Evolutionary conservation across 1,140 invertebrate genomes (phyloP), one percentile per base, ranked within the genome.

Genomic region (Trachelipus rathkii): DNA sequence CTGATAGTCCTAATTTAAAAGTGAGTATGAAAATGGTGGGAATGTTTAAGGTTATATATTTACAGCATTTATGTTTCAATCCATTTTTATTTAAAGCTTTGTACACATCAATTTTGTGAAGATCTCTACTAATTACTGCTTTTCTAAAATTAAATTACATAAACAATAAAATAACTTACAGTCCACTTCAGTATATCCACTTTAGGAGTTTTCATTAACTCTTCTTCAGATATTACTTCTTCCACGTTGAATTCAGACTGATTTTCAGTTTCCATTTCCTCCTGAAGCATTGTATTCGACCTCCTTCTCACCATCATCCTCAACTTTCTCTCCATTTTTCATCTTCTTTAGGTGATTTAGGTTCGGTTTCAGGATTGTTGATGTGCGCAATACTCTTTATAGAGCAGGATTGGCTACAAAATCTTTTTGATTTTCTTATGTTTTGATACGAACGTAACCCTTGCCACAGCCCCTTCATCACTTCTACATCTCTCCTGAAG

Each of bases 401-500:
- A 10, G 90, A 89, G 85, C 92, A 93, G n/a, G 88, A 84, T 10
- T 89, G 87, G 2, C 92, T 92, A 82, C 93, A 95, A 82, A 92
- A 95, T 68, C 91, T 85, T 83, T 93, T 93, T 9, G 86, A 87
- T n/a, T 50, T 89, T 92, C 80, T 90, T 90, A 76, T 93, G 89
- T 82, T 92, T 93, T 0, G 88, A 85, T n/a, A 73, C 88, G 89
- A 70, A 89, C 86, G 80, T 92, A 91, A 15, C 90, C 86, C 75
- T 90, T 92, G 50, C 92, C 91, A 84, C 93, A 95, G 66, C n/a
- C n/a, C 88, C 87, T 84, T 94, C 93, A 82, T n/a, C 93, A 95
- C 81, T 91, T 92, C 88, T 81, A 88, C 85, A 74, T 90, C 88
- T 46, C 85, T 83, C 53, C 85, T 85, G 10, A 75, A 24, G 33